phyloP scores from a whole-genome alignment of 2,888 invertebrate genomes.

The Atethmia centrago region DNA sequence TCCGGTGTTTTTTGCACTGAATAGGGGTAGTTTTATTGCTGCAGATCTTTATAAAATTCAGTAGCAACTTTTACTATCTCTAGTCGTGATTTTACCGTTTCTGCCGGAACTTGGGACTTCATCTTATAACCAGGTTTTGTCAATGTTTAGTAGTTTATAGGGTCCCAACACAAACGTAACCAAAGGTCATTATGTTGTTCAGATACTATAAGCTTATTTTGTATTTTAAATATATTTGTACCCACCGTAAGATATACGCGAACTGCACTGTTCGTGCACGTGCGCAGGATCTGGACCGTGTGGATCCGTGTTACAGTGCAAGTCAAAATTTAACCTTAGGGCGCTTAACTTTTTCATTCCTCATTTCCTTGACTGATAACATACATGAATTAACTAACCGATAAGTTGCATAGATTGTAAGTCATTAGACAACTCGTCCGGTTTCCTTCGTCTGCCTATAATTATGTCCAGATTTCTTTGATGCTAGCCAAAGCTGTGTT shows the following conservation, averaged over 20 bases:
- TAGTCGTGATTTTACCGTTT: background rate
- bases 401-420: background rate
- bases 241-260: too few species aligned
- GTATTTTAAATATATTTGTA: too few species aligned
- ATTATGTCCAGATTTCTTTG: background rate
- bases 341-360: background rate
- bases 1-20: too few species aligned
- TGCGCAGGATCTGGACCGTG: too few species aligned
- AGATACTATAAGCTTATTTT: too few species aligned
- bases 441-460: background rate
- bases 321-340: too few species aligned
- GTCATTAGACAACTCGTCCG: background rate
- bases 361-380: background rate
- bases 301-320: too few species aligned
- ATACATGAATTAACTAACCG: background rate
- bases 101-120: background rate
- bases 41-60: background rate
- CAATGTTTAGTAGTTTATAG: too few species aligned
- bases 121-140: background rate
- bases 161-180: too few species aligned
- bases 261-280: too few species aligned
- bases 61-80: background rate
- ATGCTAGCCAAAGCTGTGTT: background rate
- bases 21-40: background rate
- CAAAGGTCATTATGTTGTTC: too few species aligned